A percentile compares a stretch with the other conserved stretches of the same genome.
Evolutionary conservation across 2,113 vertebrate genomes (phyloP).

Genomic region (Cricetomys ansorgei): DNA sequence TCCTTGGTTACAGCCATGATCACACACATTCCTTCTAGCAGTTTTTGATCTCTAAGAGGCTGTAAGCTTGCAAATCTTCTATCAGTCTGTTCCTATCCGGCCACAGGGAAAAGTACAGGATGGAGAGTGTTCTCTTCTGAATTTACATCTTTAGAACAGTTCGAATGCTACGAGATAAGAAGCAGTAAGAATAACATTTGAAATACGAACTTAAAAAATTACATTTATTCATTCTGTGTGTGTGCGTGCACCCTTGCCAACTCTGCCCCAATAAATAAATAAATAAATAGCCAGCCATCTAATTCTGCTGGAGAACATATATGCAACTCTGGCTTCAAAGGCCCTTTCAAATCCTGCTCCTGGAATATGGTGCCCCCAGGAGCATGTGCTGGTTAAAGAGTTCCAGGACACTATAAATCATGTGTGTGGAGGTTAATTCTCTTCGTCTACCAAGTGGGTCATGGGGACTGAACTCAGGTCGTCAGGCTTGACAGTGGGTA

Average conservation of each 20-base stretch:
- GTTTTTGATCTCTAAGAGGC: neutral
- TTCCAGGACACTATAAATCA: neutral
- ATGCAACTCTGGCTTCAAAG: neutral
- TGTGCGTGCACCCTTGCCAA: neutral
- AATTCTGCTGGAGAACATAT: neutral
- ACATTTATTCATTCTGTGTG: neutral
- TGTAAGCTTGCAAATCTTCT: neutral
- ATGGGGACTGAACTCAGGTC: neutral
- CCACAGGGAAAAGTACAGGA: neutral
- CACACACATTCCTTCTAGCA: neutral
- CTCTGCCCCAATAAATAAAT: neutral
- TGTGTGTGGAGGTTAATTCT: neutral
- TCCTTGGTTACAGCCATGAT: constrained; percentile 23
- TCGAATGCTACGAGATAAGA: constrained; percentile 90
- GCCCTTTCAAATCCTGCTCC: neutral
- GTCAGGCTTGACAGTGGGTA: neutral
- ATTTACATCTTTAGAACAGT: constrained; percentile 89
- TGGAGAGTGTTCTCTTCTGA: neutral
- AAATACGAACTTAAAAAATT: neutral
- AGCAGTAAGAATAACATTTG: neutral
- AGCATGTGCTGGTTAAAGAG: neutral
- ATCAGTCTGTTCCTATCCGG: neutral
- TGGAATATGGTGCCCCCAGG: neutral
- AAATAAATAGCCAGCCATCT: neutral
- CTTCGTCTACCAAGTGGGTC: neutral